phyloP scores from a whole-genome alignment of 2,797 vertebrate species.

The Acipenser ruthenus region DNA sequence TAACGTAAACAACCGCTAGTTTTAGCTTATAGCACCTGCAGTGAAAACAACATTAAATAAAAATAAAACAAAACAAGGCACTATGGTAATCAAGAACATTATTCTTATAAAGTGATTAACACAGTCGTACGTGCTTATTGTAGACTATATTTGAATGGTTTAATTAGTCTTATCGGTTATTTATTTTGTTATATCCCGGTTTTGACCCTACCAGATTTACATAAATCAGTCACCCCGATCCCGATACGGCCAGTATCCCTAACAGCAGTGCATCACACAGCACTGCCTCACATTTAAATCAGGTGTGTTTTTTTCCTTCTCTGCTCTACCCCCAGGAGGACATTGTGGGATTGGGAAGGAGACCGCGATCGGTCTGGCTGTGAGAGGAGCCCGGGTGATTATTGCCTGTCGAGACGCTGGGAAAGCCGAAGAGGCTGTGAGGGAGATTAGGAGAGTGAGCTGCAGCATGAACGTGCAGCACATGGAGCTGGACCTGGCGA shows the following conservation, averaged over 20 bases:
- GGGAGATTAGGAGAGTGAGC: conserved; percentile 58
- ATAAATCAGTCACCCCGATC: no score
- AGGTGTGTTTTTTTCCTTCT: not conserved
- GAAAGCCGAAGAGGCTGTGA: conserved; percentile 50
- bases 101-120: no score
- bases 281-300: not conserved
- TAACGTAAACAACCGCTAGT: no score
- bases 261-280: not conserved
- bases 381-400: conserved; percentile 61
- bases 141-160: no score
- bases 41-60: no score
- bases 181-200: no score
- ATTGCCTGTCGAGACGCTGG: conserved; percentile 57
- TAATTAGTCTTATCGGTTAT: no score
- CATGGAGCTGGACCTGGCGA: conserved; percentile 65
- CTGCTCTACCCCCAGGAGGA: conserved; percentile 43
- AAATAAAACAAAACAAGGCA: no score
- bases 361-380: conserved; percentile 57
- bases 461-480: conserved; percentile 52
- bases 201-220: no score
- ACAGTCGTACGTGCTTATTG: no score
- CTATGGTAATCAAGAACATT: no score
- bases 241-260: not conserved
- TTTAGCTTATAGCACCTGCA: no score
- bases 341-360: conserved; percentile 67